These are phyloP conservation scores for Anorthoa munda DNA, from an alignment of 2,888 invertebrate species.

Conservation along the genomic window DNA sequence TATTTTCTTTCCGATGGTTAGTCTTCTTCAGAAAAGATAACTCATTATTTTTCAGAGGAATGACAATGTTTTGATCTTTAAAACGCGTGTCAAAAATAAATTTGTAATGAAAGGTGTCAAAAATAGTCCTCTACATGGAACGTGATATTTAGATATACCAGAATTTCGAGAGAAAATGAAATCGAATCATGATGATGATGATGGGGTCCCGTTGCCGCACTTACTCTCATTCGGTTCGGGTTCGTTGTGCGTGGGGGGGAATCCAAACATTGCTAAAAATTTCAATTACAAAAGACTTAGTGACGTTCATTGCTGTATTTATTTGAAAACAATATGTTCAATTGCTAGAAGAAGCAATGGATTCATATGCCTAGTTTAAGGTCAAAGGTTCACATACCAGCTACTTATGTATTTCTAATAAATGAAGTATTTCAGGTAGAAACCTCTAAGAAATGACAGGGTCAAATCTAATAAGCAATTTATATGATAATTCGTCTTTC, in stretches of 20 bases:
- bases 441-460: constrained; percentile 41
- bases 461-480: constrained; percentile 64
- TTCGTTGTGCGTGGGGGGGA: too few species aligned
- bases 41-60: too few species aligned
- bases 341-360: neutral
- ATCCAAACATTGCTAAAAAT: too few species aligned
- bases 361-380: constrained; percentile 1
- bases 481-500: constrained; percentile 70
- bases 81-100: neutral
- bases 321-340: neutral
- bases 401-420: constrained; percentile 26
- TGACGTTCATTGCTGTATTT: neutral
- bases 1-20: too few species aligned
- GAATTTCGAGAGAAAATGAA: neutral
- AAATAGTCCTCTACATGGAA: neutral
- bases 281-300: neutral
- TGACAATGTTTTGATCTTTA: neutral
- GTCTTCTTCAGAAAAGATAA: too few species aligned
- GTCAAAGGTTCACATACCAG: constrained; percentile 22
- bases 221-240: too few species aligned
- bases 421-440: constrained; percentile 22
- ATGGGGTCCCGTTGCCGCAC: too few species aligned
- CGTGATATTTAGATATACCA: neutral
- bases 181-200: neutral
- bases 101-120: neutral